A percentile compares a stretch with the other conserved stretches of the same genome.
phyloP scores from a whole-genome alignment of 2,113 vertebrate species.

The Pluvialis apricaria region DNA sequence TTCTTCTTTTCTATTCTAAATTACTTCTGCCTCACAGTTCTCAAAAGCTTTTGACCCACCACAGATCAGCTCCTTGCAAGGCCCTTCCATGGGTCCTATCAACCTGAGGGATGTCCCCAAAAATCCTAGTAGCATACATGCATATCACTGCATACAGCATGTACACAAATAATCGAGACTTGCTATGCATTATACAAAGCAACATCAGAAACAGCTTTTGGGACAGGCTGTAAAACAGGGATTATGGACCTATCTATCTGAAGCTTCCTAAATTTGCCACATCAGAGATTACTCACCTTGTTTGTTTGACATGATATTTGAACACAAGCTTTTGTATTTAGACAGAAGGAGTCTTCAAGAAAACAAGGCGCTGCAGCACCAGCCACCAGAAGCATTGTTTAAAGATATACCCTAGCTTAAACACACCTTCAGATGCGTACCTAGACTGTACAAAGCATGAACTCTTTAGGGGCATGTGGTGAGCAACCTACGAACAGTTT shows the following conservation, averaged over 20 bases:
- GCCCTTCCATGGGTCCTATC: neutral
- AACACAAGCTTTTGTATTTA: neutral
- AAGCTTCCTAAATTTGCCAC: neutral
- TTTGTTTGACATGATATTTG: neutral
- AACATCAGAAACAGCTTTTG: neutral
- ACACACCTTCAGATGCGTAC: neutral
- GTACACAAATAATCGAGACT: neutral
- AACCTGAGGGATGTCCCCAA: neutral
- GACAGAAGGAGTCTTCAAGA: neutral
- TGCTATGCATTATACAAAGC: neutral
- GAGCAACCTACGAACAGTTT: neutral
- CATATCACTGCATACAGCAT: neutral
- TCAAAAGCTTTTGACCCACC: neutral
- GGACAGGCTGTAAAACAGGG: neutral
- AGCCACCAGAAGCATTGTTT: neutral
- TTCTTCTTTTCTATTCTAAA: too few relatives aligned
- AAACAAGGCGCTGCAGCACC: neutral
- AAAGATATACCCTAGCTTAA: neutral
- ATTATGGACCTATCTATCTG: neutral
- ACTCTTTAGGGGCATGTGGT: neutral
- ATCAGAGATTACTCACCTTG: neutral
- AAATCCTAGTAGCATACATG: neutral
- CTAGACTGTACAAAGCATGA: neutral
- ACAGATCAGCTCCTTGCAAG: neutral
- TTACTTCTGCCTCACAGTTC: neutral